Conservation (phyloP, 2,113 vertebrate species). For the Bubo blakistoni region DNA sequence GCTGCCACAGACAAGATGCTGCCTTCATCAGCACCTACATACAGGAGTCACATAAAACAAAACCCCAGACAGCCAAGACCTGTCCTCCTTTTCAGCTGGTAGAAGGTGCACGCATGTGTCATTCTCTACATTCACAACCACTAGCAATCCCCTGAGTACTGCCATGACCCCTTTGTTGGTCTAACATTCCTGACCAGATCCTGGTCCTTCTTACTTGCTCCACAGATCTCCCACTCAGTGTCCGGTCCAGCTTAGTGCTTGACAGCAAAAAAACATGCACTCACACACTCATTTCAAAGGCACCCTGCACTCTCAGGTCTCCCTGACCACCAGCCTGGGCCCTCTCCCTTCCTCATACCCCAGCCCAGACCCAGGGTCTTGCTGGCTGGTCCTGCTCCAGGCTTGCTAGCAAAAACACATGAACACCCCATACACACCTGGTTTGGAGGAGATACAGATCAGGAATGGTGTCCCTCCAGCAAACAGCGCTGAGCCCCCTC, state of each 20-base stretch:
- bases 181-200: not conserved
- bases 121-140: not conserved
- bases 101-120: not conserved
- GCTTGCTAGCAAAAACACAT: not conserved
- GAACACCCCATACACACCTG: rapidly evolving
- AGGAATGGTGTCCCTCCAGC: not conserved
- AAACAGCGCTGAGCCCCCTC: not conserved
- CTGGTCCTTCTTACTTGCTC: not conserved
- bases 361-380: not conserved
- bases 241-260: not conserved
- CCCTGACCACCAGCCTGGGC: not conserved
- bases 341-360: not conserved
- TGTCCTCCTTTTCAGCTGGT: not conserved
- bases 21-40: not conserved
- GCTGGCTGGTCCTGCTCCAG: not conserved
- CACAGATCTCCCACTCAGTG: not conserved
- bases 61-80: not conserved
- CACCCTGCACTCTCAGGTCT: not conserved
- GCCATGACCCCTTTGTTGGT: not conserved
- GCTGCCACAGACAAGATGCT: not conserved
- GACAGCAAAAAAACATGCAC: not conserved
- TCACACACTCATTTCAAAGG: not conserved
- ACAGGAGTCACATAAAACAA: not conserved
- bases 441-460: not conserved
- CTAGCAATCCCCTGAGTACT: not conserved